Evolutionary conservation across 2,888 invertebrate genomes (phyloP), one percentile per base, ranked within the genome.

Genomic region (Rhogogaster chlorosoma): DNA sequence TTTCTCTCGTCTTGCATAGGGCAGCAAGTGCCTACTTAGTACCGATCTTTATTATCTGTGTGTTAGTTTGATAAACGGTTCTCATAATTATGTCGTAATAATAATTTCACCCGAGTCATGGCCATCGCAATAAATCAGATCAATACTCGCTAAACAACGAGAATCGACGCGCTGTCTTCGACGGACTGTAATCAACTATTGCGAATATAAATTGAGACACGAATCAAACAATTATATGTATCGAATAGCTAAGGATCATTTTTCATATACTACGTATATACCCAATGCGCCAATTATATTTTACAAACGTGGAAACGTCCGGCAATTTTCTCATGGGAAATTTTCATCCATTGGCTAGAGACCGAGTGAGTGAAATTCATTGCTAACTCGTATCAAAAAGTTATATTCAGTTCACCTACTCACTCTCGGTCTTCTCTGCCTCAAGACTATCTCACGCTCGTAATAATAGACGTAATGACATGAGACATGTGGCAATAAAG

Each of bases 161-260:
- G 73, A 73, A 73, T 9, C 22, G 42, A 42, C 26, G 42, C 22
- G 22, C n/a, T n/a, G 73, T 12, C n/a, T 12, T 49, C 49, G 77
- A 77, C 71, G 22, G n/a, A 9, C 26, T 67, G 70, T 83, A 83
- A 83, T 83, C 83, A 70, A 83, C n/a, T 38, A 83, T 83, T 83
- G 70, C 67, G 32, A 83, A 83, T 70, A 42, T 26, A 49, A 83
- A 83, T 83, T 22, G 67, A 67, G 67, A 29, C 45, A 83, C 29
- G 45, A 83, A 67, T 57, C 57, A 61, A 77, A 77, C 49, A 53
- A 77, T 77, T 53, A 53, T 18, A 75, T 5, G 3, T 36, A 70
- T 22, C 22, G 2, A 12, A 36, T 15, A 18, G 18, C 15, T 7
- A 18, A 0, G n/a, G 18, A 70, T 70, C 0, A 70, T n/a, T 70